These are phyloP conservation scores for Hirundo rustica DNA, from an alignment of 2,797 vertebrate species.

Conservation along the genomic window DNA sequence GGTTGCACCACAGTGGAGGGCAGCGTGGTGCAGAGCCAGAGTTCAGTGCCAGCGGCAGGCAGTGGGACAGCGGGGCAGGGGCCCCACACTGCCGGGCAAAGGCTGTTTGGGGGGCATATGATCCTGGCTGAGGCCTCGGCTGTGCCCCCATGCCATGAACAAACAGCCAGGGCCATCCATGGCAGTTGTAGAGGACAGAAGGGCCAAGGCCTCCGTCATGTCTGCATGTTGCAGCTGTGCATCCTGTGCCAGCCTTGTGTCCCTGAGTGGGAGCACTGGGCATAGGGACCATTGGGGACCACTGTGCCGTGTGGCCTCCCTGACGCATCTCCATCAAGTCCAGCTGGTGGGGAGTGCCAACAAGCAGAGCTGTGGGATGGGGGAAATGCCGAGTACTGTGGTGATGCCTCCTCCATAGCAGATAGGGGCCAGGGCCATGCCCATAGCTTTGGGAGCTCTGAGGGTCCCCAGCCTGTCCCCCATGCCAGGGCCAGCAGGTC, in stretches of 20 bases:
- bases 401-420: neutral
- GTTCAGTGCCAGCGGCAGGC: neutral
- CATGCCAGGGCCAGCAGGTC: accelerated
- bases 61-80: neutral
- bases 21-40: neutral
- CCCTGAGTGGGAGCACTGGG: neutral
- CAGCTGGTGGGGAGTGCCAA: accelerated
- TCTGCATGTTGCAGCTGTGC: accelerated
- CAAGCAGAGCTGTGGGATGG: accelerated
- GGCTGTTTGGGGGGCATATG: neutral
- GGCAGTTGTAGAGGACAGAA: neutral
- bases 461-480: neutral
- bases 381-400: accelerated
- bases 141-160: neutral
- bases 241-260: neutral
- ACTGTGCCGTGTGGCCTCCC: no score
- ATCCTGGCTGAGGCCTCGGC: accelerated
- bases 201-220: accelerated
- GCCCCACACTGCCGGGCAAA: accelerated
- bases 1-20: neutral
- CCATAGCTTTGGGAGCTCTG: neutral
- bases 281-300: accelerated
- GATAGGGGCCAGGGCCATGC: neutral
- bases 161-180: accelerated
- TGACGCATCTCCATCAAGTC: accelerated